Evolutionary conservation across 2,797 vertebrate genomes (phyloP).

Genomic region (Lagocephalus sceleratus): DNA sequence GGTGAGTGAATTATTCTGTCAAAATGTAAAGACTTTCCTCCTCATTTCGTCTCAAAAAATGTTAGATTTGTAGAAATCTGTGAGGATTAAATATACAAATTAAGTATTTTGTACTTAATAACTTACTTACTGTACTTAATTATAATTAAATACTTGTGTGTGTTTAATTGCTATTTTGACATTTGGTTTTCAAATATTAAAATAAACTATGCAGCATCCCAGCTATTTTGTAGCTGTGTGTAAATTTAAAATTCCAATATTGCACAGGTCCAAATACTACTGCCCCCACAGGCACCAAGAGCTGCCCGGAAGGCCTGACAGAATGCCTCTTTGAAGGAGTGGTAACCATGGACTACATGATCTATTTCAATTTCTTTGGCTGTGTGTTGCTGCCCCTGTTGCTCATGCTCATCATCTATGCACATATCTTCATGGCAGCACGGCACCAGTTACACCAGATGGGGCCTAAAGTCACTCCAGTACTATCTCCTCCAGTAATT

Average conservation of each 20-base stretch:
- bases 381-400: slow-evolving; percentile 88
- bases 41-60: no score
- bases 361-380: slow-evolving; percentile 96
- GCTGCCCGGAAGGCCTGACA: slow-evolving; percentile 79
- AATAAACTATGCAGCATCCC: no score
- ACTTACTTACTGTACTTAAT: no score
- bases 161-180: no score
- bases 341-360: slow-evolving; percentile 95
- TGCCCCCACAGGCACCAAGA: slow-evolving; percentile 3
- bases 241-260: not conserved
- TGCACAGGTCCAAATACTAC: slow-evolving; percentile 46
- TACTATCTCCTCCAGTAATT: slow-evolving; percentile 22
- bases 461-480: slow-evolving; percentile 78
- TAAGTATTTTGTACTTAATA: no score
- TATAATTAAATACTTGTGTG: no score
- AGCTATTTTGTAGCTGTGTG: not conserved
- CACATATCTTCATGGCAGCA: slow-evolving; percentile 92
- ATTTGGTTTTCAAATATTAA: no score
- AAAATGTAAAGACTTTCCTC: no score
- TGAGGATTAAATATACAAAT: no score
- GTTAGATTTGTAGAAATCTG: not conserved
- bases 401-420: slow-evolving; percentile 90
- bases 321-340: slow-evolving; percentile 90
- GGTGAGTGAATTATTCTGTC: slow-evolving; percentile 30
- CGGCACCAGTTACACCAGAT: slow-evolving; percentile 89